phyloP scores from a whole-genome alignment of 2,113 vertebrate species.

The Catharus fuscescens region DNA sequence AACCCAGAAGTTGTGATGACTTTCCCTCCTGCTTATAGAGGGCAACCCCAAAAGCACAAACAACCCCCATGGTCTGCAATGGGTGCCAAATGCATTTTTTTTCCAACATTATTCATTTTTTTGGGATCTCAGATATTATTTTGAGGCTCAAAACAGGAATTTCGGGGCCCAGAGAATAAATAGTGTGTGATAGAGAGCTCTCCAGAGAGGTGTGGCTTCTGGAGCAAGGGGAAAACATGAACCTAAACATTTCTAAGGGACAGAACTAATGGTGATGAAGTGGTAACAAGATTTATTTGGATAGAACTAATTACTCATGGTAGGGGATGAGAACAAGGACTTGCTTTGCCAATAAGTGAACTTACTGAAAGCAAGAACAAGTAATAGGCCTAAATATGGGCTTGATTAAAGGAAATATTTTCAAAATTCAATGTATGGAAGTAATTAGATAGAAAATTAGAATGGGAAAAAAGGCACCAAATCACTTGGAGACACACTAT shows the following conservation, averaged over 20 bases:
- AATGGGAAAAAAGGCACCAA: neutral
- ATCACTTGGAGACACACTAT: neutral
- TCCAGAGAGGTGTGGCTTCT: neutral
- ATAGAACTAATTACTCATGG: slow-evolving; percentile 35
- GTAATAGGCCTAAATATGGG: neutral
- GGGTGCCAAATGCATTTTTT: neutral
- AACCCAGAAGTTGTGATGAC: neutral
- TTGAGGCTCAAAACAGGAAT: neutral
- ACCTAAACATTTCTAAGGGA: slow-evolving; percentile 14
- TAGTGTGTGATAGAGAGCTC: neutral
- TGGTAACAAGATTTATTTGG: neutral
- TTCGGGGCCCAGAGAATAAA: neutral
- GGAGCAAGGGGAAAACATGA: neutral
- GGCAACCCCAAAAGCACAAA: neutral
- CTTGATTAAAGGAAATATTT: neutral
- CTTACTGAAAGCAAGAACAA: slow-evolving; percentile 20
- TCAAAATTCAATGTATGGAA: neutral
- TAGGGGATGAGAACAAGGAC: neutral
- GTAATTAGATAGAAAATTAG: neutral
- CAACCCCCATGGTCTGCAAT: neutral
- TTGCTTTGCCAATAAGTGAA: slow-evolving; percentile 31
- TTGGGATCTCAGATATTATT: neutral
- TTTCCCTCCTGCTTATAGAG: neutral
- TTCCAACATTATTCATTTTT: neutral
- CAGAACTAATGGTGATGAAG: slow-evolving; percentile 58